Base-by-base conservation (phyloP, 2,888 invertebrate genomes). In the Polymixis lichenea region DNA sequence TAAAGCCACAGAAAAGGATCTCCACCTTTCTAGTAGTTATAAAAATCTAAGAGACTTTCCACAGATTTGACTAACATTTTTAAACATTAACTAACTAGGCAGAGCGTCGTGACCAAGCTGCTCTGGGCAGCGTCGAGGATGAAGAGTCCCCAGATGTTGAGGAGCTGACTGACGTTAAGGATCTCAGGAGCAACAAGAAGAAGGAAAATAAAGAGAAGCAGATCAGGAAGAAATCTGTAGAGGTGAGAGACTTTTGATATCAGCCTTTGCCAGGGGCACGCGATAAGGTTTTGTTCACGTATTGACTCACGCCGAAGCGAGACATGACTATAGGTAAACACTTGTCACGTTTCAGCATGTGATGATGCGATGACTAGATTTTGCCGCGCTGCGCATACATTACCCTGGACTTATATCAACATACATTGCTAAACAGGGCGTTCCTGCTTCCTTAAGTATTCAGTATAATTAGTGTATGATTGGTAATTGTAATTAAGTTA, bases 151-250 rank as follows among this genome's bases (percentile, higher is more conserved):
- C 90, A 0, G 92, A 92, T 53, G 93, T 91, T 53, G 94, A 95
- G 49, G 95, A 95, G 79, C 82, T 95, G 83, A 91, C 95, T 78
- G 96, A 96, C 75, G 96, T 96, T 17, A 96, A 96, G 89, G 96
- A 97, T 90, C 94, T 96, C 86, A 93, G 96, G 82, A 96, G 95
- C 92, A 95, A 93, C 90, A 96, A 96, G 91, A 97, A 97, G 87
- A 95, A 95, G 81, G 96, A 97, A 84, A 95, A 96, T 86, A 96
- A 95, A 84, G 97, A 97, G 85, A 97, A 97, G 83, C 96, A 96
- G 86, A 94, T 85, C 74, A 96, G 95, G 90, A 96, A 96, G 87
- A 96, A 95, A 89, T 91, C 92, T 77, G 92, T 86, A 82, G 95
- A 95, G 92, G 95, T 95, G 83, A 76, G 68, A 38, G 32, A 25